Conservation (phyloP, 2,113 vertebrate genomes). For the Cyrtonyx montezumae region DNA sequence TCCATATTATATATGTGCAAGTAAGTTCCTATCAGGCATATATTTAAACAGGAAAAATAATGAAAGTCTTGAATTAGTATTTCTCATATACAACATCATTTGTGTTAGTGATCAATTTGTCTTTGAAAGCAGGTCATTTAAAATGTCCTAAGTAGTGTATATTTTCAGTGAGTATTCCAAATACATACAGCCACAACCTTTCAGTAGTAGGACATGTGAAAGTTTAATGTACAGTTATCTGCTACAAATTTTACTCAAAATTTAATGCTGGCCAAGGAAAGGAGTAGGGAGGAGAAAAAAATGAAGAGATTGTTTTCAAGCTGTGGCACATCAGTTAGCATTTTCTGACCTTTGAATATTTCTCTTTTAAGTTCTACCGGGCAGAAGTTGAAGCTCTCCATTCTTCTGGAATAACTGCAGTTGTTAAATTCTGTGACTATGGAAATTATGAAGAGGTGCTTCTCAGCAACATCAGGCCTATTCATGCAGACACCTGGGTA, state of each 20-base stretch:
- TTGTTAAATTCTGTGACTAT: constrained; percentile 96
- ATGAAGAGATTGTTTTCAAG: not conserved
- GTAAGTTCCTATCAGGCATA: not conserved
- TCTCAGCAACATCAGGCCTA: constrained; percentile 92
- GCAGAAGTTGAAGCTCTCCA: constrained; percentile 96
- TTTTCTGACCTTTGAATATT: constrained; percentile 51
- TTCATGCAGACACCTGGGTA: constrained; percentile 90
- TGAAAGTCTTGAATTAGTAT: not conserved
- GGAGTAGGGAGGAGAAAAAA: not conserved
- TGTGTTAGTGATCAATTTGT: not conserved
- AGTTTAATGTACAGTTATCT: not conserved
- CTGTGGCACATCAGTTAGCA: not conserved
- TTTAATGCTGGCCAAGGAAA: not conserved
- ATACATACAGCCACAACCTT: not conserved
- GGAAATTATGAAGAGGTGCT: constrained; percentile 99
- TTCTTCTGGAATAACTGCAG: constrained; percentile 94
- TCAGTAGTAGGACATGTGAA: not conserved
- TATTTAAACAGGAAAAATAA: not conserved
- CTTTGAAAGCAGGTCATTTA: not conserved
- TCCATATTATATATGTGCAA: not conserved
- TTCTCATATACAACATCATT: not conserved
- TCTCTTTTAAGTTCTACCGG: constrained; percentile 89
- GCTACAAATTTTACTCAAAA: not conserved
- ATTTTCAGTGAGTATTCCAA: not conserved
- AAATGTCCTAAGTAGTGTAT: not conserved